These are phyloP conservation scores for Gorsachius goisagi DNA, from an alignment of 2,113 vertebrate genomes.

Conservation along the genomic window DNA sequence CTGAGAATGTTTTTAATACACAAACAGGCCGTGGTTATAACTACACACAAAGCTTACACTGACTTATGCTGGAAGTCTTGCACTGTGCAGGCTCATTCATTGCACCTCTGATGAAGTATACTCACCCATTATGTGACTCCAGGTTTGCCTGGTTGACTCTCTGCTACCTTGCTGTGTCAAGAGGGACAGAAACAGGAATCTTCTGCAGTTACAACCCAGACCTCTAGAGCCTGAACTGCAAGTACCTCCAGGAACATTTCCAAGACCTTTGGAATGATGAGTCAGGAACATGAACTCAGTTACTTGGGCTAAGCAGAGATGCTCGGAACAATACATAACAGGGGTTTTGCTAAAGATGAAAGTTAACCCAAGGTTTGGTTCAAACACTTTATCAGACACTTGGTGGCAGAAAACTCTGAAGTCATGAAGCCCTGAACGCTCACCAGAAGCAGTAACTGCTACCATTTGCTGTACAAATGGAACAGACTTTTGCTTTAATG, in stretches of 20 bases:
- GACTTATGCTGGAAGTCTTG: background rate
- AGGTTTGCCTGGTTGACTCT: background rate
- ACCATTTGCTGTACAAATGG: background rate
- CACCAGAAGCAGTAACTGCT: background rate
- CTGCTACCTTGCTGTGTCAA: background rate
- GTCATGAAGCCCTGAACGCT: background rate
- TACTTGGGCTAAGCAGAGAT: background rate
- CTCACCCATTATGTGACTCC: no score
- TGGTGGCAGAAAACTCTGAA: background rate
- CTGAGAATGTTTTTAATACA: background rate
- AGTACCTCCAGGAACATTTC: background rate
- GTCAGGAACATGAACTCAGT: background rate
- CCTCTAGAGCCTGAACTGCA: background rate
- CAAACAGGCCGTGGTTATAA: background rate
- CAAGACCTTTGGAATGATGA: background rate
- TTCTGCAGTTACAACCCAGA: background rate
- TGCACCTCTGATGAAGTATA: background rate
- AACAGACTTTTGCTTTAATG: slow-evolving; percentile 6
- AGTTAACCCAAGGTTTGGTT: background rate
- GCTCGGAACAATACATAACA: background rate
- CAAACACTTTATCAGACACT: background rate
- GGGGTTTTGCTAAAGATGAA: background rate
- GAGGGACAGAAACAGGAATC: background rate
- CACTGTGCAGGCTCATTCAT: background rate
- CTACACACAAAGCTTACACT: background rate